Evolutionary conservation across 2,888 invertebrate species (phyloP), one percentile per base, ranked within the genome.

Genomic region (Periphyllus acericola): DNA sequence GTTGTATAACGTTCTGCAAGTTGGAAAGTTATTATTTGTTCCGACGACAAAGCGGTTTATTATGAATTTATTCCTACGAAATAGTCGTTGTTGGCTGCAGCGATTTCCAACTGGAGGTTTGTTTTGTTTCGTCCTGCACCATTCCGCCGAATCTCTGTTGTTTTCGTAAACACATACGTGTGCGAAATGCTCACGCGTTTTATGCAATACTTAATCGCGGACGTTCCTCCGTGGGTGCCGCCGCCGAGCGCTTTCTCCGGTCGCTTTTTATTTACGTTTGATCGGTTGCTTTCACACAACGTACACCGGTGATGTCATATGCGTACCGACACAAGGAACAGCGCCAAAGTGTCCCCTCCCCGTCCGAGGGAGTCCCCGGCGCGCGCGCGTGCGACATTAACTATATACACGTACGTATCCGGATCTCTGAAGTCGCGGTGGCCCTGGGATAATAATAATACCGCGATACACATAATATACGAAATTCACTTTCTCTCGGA

Each of bases 401-500:
- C 25, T n/a, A 29, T 8, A 9, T 9, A 0, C 1, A 29, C 29
- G 19, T 11, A 40, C 36, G 34, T 36, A 32, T 71, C 68, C 81
- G 68, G 68, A 46, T 81, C 40, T 21, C 19, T 25, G 36, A 40
- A 46, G 21, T 46, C 72, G 17, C n/a, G 55, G 17, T 19, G 25
- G 40, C 3, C 68, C 3, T 9, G 81, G 29, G 29, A 21, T 55
- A 32, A 32, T 36, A 32, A 32, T 36, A 66, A 40, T 17, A 60
- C 6, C 14, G 60, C 34, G 17, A 36, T 36, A 36, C 6, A 36
- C 36, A 36, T 36, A n/a, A n/a, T 36, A n/a, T n/a, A 71, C 29
- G 11, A 40, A 55, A 36, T 74, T 83, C 83, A 83, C 83, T 83
- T 83, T 83, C 83, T 83, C 83, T 40, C 52, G 29, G 66, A 8